Evolutionary conservation across 2,113 vertebrate species (phyloP).

Genomic region (Pterophyllum scalare): DNA sequence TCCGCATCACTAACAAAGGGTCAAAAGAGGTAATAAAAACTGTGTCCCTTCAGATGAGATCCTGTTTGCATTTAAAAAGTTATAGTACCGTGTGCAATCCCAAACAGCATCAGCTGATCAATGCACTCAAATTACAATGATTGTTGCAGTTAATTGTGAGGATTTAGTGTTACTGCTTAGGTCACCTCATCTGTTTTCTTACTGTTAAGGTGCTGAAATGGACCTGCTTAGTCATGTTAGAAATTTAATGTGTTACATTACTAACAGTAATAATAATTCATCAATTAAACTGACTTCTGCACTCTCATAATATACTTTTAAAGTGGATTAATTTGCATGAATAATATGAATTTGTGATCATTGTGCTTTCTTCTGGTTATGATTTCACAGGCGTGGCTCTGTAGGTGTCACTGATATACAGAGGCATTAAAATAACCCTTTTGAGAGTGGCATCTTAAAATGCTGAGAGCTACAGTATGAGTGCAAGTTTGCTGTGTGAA

Average conservation of each 20-base stretch:
- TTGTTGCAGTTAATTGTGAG: conserved; percentile 48
- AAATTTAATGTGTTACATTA: too few species aligned
- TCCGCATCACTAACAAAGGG: conserved; percentile 41
- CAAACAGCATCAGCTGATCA: conserved; percentile 10
- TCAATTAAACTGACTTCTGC: conserved; percentile 3
- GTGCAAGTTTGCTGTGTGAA: not conserved
- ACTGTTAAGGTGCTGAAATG: conserved; percentile 28
- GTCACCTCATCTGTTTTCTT: conserved; percentile 43
- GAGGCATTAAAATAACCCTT: conserved; percentile 54
- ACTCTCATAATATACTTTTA: conserved; percentile 16
- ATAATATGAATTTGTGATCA: not conserved
- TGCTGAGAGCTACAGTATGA: conserved; percentile 21
- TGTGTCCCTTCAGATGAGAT: conserved; percentile 2
- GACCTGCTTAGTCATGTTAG: not conserved
- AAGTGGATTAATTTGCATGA: not conserved
- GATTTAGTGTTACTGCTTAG: conserved; percentile 41
- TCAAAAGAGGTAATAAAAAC: conserved; percentile 43
- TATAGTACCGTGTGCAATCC: not conserved
- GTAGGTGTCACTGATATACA: conserved; percentile 52
- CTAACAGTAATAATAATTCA: conserved; percentile 43
- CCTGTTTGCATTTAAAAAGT: conserved; percentile 21
- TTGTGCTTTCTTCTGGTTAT: not conserved
- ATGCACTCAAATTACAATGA: conserved; percentile 1
- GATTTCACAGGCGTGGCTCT: conserved; percentile 8
- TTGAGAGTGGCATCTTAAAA: conserved; percentile 61